These are phyloP conservation scores for Drymodes brunneopygia DNA, from an alignment of 2,113 vertebrate species.

Conservation along the genomic window DNA sequence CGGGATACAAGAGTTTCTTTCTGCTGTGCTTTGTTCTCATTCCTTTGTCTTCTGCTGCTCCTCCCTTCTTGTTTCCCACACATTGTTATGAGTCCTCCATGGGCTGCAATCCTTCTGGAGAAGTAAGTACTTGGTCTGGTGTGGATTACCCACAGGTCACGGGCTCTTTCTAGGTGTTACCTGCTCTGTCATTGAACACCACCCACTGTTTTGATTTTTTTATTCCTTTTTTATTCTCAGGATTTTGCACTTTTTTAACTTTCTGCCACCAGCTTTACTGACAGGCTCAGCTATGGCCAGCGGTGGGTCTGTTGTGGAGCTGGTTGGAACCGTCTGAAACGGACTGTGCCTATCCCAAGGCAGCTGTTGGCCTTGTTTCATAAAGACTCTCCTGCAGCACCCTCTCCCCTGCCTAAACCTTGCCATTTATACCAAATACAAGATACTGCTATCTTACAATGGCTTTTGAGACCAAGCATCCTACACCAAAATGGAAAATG, in stretches of 20 bases:
- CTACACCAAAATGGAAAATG: background rate
- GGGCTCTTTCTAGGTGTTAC: background rate
- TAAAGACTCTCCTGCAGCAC: background rate
- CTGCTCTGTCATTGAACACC: accelerated
- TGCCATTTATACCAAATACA: background rate
- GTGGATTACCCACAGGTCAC: background rate
- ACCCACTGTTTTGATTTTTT: background rate
- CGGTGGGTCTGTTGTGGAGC: accelerated
- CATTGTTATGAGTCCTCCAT: accelerated
- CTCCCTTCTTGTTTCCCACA: background rate
- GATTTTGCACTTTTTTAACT: background rate
- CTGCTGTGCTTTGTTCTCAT: background rate
- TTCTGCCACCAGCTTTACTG: background rate
- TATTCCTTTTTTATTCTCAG: background rate
- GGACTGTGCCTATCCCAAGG: background rate
- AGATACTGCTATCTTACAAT: background rate
- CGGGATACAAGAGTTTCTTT: background rate
- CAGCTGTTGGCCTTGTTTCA: background rate
- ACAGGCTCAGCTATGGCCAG: background rate
- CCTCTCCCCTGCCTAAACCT: background rate
- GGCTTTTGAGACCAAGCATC: background rate
- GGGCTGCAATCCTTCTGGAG: background rate
- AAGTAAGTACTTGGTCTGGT: background rate
- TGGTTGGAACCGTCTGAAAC: accelerated
- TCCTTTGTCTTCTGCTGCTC: background rate